Evolutionary conservation across 1,140 invertebrate species (phyloP), one percentile per base, ranked within the genome.

Genomic region (Babylonia areolata): DNA sequence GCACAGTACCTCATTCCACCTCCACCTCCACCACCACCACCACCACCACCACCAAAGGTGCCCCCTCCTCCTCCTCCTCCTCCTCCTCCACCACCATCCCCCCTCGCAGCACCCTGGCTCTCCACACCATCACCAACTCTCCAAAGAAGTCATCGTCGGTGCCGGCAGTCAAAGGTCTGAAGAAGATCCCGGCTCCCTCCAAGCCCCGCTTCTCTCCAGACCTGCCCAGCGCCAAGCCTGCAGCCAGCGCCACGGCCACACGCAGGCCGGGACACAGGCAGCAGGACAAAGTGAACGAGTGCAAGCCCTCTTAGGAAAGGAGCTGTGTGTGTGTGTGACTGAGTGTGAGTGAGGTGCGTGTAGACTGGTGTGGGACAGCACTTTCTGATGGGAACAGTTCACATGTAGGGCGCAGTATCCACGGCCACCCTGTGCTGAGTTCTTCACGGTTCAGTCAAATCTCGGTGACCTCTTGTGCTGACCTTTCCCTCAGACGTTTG

Each of bases 181-280:
- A 40, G 37, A 84, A 84, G 39, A 84, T 84, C n/a, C 64, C 82
- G 12, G 82, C 82, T 33, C 82, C 82, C 23, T 84, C 82, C 69
- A 84, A 73, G 28, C 82, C 69, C 46, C 82, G 39, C 23, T 84
- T 84, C n/a, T 84, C 82, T 75, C 82, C 82, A 17, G 82, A 73
- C n/a, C 20, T 84, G 31, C 39, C 82, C 82, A 73, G 46, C n/a
- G 23, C 82, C 33, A 42, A 69, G 28, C 64, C 35, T 28, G n/a
- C 5, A 37, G 6, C 35, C 35, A 58, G 81, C 3, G 54, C 81
- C n/a, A 31, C 23, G 31, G 75, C n/a, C 9, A 33, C 71, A 11
- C 82, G 69, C n/a, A 17, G 20, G 6, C 15, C 40, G 12, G 40
- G 39, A 40, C 42, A 28, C 12, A 79, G 31, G 23, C 28, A 17